Base-by-base conservation (phyloP, 2,888 invertebrate genomes). In the Euphydryas editha region DNA sequence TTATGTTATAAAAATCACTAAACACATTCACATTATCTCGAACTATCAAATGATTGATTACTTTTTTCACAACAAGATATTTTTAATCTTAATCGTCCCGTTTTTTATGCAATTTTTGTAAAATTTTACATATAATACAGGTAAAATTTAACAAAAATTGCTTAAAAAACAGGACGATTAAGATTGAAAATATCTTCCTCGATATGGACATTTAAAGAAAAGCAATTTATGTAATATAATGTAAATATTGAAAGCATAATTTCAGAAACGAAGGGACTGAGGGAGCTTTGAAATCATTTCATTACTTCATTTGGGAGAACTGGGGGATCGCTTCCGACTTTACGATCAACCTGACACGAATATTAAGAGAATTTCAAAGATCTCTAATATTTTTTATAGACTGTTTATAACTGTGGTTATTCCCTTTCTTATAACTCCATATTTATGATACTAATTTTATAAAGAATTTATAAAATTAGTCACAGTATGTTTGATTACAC, bases 281-380 rank as follows among this genome's bases (percentile, higher is more conserved):
- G 44, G 17, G 39, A 39, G 46, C 46, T 30, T 36, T 46, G 15
- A n/a, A 44, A 46, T 46, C 10, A 30, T 30, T 18, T 18, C 11
- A 47, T 47, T 47, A 47, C 20, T 47, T 47, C 17, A 47, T 47
- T 20, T 47, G 18, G 18, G 8, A 18, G 20, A 18, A 47, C 47
- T 10, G 17, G n/a, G 20, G 18, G 18, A 46, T 18, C 20, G 10
- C 18, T n/a, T 7, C 17, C 18, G 18, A 17, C 11, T 18, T 47
- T 47, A 47, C 47, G 47, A 47, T 47, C 47, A 8, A 47, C 39
- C 39, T 39, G 39, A 39, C 39, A 39, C 11, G 39, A 39, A 39
- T 39, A 39, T 39, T 39, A 39, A 39, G 39, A 39, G 13, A 13
- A 13, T 11, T 11, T 15, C 39, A 39, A 13, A 1, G 39, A 11